phyloP scores from a whole-genome alignment of 2,797 vertebrate species.

The Gorsachius magnificus region DNA sequence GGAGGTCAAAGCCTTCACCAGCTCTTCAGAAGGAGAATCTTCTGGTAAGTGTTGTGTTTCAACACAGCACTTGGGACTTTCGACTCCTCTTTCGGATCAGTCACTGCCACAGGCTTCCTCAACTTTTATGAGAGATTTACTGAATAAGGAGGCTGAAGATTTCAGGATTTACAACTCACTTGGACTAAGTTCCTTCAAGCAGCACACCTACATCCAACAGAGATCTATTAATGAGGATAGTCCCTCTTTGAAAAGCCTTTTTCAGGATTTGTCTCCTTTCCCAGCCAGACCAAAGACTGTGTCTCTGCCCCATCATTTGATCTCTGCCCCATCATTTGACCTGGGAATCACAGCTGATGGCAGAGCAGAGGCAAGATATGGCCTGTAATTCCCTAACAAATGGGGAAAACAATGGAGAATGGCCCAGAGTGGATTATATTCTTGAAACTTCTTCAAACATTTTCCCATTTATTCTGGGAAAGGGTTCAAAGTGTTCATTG shows the following conservation, averaged over 20 bases:
- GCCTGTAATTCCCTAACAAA: background rate
- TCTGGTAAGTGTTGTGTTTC: background rate
- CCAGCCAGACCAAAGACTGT: background rate
- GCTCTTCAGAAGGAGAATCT: background rate
- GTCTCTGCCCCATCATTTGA: background rate
- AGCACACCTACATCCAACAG: background rate
- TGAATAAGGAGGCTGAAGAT: background rate
- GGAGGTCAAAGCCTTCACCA: background rate
- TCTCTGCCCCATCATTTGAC: background rate
- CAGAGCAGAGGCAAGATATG: background rate
- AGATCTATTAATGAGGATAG: background rate
- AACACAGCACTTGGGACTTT: background rate
- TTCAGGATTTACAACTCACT: background rate
- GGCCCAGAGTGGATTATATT: background rate
- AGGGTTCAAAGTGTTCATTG: background rate
- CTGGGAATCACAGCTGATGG: background rate
- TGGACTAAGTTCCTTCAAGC: background rate
- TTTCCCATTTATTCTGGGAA: background rate
- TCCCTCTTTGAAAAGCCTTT: background rate
- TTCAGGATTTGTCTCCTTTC: background rate
- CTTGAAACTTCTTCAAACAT: background rate
- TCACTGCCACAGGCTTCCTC: background rate
- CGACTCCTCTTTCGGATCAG: background rate
- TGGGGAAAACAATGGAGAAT: background rate
- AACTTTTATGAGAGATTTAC: background rate